Conservation (phyloP, 2,888 invertebrate species). For the Blastobasis adustella region DNA sequence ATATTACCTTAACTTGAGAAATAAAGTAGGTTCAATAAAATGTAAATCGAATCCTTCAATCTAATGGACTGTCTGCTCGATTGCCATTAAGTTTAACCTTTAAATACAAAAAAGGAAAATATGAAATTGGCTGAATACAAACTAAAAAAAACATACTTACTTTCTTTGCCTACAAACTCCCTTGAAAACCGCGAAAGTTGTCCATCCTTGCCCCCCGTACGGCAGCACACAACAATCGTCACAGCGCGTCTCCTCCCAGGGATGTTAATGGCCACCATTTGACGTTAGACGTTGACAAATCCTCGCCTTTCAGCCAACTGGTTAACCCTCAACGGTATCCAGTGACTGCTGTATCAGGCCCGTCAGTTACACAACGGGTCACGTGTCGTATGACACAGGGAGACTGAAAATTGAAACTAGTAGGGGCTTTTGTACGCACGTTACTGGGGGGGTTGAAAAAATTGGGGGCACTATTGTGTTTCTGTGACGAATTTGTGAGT, state of each 20-base stretch:
- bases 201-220: constrained; percentile 11
- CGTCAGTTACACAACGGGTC: neutral
- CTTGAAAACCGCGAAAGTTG: too few relatives aligned
- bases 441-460: neutral
- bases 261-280: constrained; percentile 66
- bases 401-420: neutral
- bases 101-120: too few relatives aligned
- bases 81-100: too few relatives aligned
- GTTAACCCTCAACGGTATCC: constrained; percentile 41
- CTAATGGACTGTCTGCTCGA: too few relatives aligned
- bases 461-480: too few relatives aligned
- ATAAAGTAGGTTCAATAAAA: too few relatives aligned
- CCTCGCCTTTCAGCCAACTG: constrained; percentile 46
- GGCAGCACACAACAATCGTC: constrained; percentile 37
- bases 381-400: constrained; percentile 1
- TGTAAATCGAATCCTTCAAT: too few relatives aligned
- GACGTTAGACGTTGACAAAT: constrained; percentile 64
- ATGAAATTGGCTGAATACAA: too few relatives aligned
- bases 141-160: too few relatives aligned
- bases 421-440: neutral
- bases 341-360: constrained; percentile 23
- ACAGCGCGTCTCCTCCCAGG: constrained; percentile 34
- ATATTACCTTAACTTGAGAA: too few relatives aligned
- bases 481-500: too few relatives aligned
- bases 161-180: too few relatives aligned